These are phyloP conservation scores for Pachliopta kotzebuea DNA, from an alignment of 2,888 invertebrate genomes.

Conservation along the genomic window DNA sequence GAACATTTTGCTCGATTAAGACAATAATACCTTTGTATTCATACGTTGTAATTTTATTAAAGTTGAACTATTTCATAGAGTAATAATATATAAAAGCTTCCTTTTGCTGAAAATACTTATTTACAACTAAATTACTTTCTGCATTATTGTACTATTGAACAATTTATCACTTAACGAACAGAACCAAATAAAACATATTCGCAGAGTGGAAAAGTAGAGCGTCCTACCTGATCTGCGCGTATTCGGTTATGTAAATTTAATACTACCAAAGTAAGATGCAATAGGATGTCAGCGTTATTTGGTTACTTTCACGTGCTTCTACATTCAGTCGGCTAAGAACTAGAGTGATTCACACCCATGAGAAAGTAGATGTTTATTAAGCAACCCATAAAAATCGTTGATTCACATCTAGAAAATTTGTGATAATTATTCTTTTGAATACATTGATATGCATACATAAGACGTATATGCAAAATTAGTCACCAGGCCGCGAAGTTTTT, in stretches of 20 bases:
- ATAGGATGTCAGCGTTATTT: slow-evolving; percentile 24
- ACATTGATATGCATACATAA: too few relatives aligned
- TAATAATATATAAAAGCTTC: too few relatives aligned
- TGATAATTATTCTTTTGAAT: too few relatives aligned
- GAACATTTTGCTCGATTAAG: too few relatives aligned
- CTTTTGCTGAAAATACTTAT: neutral
- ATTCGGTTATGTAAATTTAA: slow-evolving; percentile 33
- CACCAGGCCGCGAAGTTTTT: too few relatives aligned
- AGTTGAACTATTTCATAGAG: too few relatives aligned
- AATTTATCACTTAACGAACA: slow-evolving; percentile 32
- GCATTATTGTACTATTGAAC: slow-evolving; percentile 8
- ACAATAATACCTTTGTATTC: too few relatives aligned
- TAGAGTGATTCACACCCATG: slow-evolving; percentile 32
- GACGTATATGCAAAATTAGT: too few relatives aligned
- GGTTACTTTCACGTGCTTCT: slow-evolving; percentile 32
- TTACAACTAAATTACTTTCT: slow-evolving; percentile 11
- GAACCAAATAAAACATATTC: slow-evolving; percentile 31
- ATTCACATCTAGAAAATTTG: slow-evolving; percentile 4
- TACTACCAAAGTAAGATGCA: slow-evolving; percentile 26
- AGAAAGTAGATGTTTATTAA: slow-evolving; percentile 30
- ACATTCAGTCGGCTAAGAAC: slow-evolving; percentile 22
- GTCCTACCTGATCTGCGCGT: slow-evolving; percentile 31
- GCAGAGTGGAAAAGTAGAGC: slow-evolving; percentile 32
- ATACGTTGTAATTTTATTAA: too few relatives aligned
- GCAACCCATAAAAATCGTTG: slow-evolving; percentile 3